Percentiles rank a stretch among this genome's conserved stretches.
Conservation (phyloP, 2,888 invertebrate species). For the Hirtodrosophila confusa region DNA sequence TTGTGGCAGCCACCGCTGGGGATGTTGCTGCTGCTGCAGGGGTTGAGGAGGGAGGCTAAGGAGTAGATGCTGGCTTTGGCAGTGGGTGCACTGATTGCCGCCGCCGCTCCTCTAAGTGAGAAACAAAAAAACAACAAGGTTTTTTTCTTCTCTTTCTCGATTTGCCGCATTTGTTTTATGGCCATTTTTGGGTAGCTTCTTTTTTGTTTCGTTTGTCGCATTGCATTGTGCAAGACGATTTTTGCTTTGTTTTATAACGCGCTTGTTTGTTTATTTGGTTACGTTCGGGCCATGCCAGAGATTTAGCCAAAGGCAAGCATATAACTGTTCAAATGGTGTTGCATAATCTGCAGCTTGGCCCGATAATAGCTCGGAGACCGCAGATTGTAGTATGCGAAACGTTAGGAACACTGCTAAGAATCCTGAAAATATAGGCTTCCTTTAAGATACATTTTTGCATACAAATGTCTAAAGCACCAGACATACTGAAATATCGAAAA, state of each 20-base stretch:
- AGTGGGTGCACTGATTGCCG: constrained; percentile 69
- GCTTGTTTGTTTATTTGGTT: constrained; percentile 34
- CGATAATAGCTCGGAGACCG: constrained; percentile 6
- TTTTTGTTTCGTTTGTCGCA: constrained; percentile 49
- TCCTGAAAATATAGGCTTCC: neutral
- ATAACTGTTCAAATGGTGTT: constrained; percentile 32
- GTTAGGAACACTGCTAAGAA: neutral
- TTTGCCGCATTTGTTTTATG: constrained; percentile 61
- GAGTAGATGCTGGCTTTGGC: constrained; percentile 5
- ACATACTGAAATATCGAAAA: too few species aligned
- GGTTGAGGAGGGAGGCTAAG: neutral
- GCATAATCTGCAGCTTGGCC: constrained; percentile 34
- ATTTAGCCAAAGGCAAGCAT: constrained; percentile 19
- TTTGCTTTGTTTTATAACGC: constrained; percentile 48
- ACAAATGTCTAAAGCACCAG: too few species aligned
- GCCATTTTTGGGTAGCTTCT: constrained; percentile 79
- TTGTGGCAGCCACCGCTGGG: constrained; percentile 56
- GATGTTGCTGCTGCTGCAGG: constrained; percentile 22
- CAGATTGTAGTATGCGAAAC: neutral
- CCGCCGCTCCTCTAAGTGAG: constrained; percentile 67
- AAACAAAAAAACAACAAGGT: constrained; percentile 49
- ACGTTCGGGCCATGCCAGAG: constrained; percentile 27
- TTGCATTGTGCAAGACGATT: constrained; percentile 62
- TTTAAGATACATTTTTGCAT: too few species aligned
- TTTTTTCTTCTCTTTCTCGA: constrained; percentile 39